Evolutionary conservation across 2,797 vertebrate genomes (phyloP), one percentile per base, ranked within the genome.

Genomic region (Natrix natrix): DNA sequence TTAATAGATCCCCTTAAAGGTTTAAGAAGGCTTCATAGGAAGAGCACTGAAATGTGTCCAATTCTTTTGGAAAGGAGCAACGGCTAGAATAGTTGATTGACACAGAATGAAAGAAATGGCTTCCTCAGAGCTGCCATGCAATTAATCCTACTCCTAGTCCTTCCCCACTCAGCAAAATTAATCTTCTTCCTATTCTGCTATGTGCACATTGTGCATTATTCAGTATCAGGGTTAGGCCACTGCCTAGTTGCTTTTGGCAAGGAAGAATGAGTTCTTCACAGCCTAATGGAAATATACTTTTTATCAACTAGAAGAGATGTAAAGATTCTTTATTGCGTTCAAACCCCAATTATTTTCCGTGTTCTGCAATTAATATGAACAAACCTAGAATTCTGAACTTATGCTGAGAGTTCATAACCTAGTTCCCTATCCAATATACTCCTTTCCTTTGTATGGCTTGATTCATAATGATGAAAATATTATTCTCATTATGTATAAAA

Each of bases 1-100:
- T 90, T 26, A 0, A 87, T 37, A 60, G 56, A 95, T 22, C 16
- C 24, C 74, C 91, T 93, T 90, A 90, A 94, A 94, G 5, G 86
- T 83, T 92, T 92, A 91, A 92, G 26, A 90, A 90, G 87, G 87
- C 89, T 69, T n/a, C 87, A 89, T 59, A 55, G 32, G 1, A 90
- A 54, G 6, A 87, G 92, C 83, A 87, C 10, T 89, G 91, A 95
- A 96, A 88, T 5, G 13, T 2, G 60, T 13, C 2, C 14, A 91
- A 22, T 11, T 91, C 89, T 52, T 92, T 2, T 1, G 86, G 24
- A 87, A 87, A 10, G 66, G 7, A 91, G 57, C 4, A 95, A 89
- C 61, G 55, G 63, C 89, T 93, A 32, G 48, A 86, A 2, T 14
- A 93, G 86, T 61, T 28, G 8, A 94, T 0, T 5, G 59, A 3